Base-by-base conservation (phyloP, 37 sponge, comb jelly and placozoan species). In the Halichondria panicea region DNA sequence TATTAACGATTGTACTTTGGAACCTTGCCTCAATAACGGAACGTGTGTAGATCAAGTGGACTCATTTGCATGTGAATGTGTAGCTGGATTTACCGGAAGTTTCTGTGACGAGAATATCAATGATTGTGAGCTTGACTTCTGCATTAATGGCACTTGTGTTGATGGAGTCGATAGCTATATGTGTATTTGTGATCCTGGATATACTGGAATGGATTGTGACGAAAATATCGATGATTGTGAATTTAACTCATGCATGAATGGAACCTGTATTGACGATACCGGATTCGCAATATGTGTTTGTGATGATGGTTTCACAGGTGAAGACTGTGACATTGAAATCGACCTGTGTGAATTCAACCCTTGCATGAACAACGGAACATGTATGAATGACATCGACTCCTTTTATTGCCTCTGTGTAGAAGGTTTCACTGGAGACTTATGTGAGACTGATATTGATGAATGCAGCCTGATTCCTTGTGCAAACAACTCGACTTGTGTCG, bases 21-120 rank as follows among this genome's bases (percentile, higher is more conserved):
- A 67, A 21, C 84, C 80, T 30, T 90, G 91, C 42, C 55, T 63
- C 43, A 87, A 87, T 69, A 73, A 72, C 30, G 91, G 71, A 0
- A 78, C 61, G 7, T 89, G 91, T 43, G 37, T n/a, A 21, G 48
- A 63, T 55, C 54, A 43, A 25, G 66, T 67, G 1, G 72, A 33
- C 19, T 21, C n/a, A 4, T 84, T 37, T 38, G 40, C 46, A 12
- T 88, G 89, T 57, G 34, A 27, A 4, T 88, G 89, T 57, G 34
- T 42, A 25, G 48, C 58, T 38, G 79, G 79, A 1, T 77, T 41
- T 43, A 82, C 79, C 1, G 89, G 79, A 11, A 3, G 30, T 18
- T 59, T 41, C 38, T 91, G 92, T 74, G 34, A 19, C 21, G 25
- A 19, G 11, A 54, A 71, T 36, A 81, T 88, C 24, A 50, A 83